Conservation (phyloP, 2,797 vertebrate genomes). For the Rhincodon typus region DNA sequence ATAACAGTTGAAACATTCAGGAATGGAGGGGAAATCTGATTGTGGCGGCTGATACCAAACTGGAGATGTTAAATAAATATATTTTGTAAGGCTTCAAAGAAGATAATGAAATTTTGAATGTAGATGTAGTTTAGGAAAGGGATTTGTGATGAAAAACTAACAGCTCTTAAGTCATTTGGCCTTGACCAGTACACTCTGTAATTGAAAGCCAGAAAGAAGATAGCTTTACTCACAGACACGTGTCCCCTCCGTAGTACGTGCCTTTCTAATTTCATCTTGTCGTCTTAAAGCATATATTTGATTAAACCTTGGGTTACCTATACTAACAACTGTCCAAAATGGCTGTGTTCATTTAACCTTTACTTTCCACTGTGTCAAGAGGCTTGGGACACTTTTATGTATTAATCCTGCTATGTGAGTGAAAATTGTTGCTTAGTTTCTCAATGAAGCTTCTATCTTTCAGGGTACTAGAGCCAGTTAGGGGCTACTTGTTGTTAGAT, state of each 20-base stretch:
- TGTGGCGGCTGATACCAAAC: neutral
- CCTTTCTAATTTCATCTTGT: neutral
- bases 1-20: neutral
- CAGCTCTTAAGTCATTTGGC: neutral
- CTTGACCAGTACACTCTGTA: neutral
- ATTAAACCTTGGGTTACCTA: neutral
- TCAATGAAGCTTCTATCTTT: neutral
- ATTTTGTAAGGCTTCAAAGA: neutral
- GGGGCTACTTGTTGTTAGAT: neutral
- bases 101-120: neutral
- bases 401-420: neutral
- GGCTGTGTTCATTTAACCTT: neutral
- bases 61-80: neutral
- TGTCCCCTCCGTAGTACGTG: neutral
- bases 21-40: neutral
- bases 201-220: neutral
- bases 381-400: neutral
- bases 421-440: neutral
- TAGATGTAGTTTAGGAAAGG: neutral
- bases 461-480: neutral
- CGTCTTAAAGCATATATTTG: neutral
- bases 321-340: neutral
- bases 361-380: neutral
- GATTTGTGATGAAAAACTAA: neutral
- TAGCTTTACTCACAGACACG: neutral